Percentiles rank a stretch among this genome's conserved stretches.
These are phyloP conservation scores for Acrocephalus arundinaceus DNA, from an alignment of 2,113 vertebrate species.

Conservation along the genomic window DNA sequence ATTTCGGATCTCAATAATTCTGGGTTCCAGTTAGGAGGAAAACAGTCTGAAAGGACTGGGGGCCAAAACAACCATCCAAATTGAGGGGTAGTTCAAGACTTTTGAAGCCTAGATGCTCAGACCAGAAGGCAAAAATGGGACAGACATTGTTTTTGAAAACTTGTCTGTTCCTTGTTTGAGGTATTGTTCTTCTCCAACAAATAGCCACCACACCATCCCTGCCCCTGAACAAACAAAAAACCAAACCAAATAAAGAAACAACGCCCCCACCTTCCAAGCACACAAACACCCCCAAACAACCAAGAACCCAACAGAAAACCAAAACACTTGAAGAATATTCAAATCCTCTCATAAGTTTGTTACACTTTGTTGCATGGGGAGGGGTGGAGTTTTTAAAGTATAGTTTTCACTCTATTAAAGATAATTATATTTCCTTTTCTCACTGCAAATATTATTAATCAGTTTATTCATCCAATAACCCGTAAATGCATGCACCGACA, in stretches of 20 bases:
- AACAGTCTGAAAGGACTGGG: neutral
- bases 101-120: neutral
- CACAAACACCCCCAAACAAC: rapidly evolving
- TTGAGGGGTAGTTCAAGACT: neutral
- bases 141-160: neutral
- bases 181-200: neutral
- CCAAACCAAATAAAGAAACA: neutral
- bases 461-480: neutral
- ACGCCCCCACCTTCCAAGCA: neutral
- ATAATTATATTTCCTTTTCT: neutral
- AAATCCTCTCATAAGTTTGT: neutral
- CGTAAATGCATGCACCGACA: neutral
- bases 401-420: neutral
- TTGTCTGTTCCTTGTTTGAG: neutral
- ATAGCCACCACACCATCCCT: rapidly evolving
- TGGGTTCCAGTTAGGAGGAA: neutral
- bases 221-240: neutral
- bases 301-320: neutral
- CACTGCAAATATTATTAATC: neutral
- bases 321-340: neutral
- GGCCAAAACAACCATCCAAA: neutral
- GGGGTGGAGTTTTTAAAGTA: neutral
- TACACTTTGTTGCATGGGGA: neutral
- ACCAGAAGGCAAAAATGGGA: neutral
- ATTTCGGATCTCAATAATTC: neutral